A percentile compares a stretch with the other conserved stretches of the same genome.
Conservation (phyloP, 2,797 vertebrate genomes). For the Danio albolineatus region DNA sequence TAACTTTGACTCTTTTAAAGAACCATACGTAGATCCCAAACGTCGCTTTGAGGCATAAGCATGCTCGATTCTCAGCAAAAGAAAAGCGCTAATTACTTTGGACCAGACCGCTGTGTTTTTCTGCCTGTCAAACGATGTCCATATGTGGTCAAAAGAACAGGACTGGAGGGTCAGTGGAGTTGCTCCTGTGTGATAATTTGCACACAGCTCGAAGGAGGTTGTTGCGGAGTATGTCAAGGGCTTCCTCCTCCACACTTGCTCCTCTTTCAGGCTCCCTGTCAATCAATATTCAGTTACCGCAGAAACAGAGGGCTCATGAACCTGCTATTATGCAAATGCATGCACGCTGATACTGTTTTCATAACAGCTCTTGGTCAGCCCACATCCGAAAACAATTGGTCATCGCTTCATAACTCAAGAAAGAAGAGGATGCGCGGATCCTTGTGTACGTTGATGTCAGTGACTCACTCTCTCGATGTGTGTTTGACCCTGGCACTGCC, state of each 20-base stretch:
- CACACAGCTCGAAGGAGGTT: constrained; percentile 62
- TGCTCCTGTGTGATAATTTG: constrained; percentile 52
- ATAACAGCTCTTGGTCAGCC: constrained; percentile 80
- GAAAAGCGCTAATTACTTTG: constrained; percentile 22
- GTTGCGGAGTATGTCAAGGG: constrained; percentile 68
- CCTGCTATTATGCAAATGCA: constrained; percentile 93
- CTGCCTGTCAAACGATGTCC: constrained; percentile 37
- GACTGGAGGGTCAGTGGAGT: constrained; percentile 39
- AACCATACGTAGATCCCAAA: background rate
- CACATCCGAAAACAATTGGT: constrained; percentile 62
- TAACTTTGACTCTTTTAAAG: constrained; percentile 45
- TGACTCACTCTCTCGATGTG: constrained; percentile 60
- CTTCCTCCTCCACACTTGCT: constrained; percentile 62
- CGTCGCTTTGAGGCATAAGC: constrained; percentile 24
- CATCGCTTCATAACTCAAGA: constrained; percentile 62
- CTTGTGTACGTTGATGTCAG: constrained; percentile 50
- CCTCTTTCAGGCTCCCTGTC: constrained; percentile 60
- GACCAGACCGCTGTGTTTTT: constrained; percentile 30
- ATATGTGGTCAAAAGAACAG: constrained; percentile 41
- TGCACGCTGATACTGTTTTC: constrained; percentile 86
- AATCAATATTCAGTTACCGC: constrained; percentile 74
- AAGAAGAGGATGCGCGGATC: constrained; percentile 50
- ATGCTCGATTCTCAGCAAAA: constrained; percentile 12
- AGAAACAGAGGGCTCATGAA: constrained; percentile 90
- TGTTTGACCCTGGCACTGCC: constrained; percentile 68